Percentiles rank a stretch among this genome's conserved stretches.
Evolutionary conservation across 2,113 vertebrate genomes (phyloP).

Genomic region (Camelus dromedarius): DNA sequence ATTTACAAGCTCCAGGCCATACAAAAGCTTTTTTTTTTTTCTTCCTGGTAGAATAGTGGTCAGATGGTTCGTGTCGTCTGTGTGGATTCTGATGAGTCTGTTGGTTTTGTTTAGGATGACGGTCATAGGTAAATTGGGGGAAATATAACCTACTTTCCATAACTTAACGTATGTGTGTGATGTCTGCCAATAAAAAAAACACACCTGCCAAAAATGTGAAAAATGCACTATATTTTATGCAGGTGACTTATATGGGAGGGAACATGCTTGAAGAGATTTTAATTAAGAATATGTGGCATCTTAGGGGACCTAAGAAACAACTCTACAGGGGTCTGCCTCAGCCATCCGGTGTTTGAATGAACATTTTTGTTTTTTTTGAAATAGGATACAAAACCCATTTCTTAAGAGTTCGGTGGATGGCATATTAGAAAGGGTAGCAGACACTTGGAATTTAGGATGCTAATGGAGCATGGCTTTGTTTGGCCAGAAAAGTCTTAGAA

Average conservation of each 20-base stretch:
- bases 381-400: not conserved
- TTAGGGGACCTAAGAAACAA: not conserved
- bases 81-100: not conserved
- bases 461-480: not conserved
- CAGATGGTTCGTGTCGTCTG: not conserved
- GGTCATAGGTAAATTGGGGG: not conserved
- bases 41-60: not conserved
- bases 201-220: not conserved
- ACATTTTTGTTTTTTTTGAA: conserved; percentile 14
- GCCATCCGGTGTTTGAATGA: conserved; percentile 46
- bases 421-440: not conserved
- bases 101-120: conserved; percentile 4
- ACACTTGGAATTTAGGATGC: not conserved
- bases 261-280: conserved; percentile 48
- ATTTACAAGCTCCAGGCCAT: not conserved
- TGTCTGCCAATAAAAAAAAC: not conserved
- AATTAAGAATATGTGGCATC: conserved; percentile 53
- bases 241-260: not conserved
- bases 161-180: not conserved
- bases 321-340: not conserved
- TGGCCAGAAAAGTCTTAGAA: not conserved
- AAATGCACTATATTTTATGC: not conserved
- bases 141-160: not conserved
- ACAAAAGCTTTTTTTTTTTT: not conserved
- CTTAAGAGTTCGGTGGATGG: not conserved